phyloP scores from a whole-genome alignment of 2,888 invertebrate species.

The Ctenicera cuprea region DNA sequence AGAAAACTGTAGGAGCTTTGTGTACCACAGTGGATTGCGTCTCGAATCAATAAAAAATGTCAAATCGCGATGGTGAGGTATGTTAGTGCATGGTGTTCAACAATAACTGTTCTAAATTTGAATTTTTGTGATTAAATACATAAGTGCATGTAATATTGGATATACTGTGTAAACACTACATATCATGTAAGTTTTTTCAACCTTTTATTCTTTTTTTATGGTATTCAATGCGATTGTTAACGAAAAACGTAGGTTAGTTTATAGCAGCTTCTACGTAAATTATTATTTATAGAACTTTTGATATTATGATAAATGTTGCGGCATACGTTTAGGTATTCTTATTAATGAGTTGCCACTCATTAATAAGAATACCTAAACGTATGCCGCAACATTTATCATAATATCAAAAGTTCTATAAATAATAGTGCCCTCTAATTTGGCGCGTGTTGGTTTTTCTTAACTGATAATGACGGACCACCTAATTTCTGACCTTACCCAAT shows the following conservation, averaged over 20 bases:
- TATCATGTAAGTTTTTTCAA: not conserved
- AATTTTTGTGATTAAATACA: not conserved
- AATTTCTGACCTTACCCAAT: constrained; percentile 38
- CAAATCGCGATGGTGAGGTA: not conserved
- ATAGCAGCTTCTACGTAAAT: constrained; percentile 9
- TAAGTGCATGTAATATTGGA: not conserved
- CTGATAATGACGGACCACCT: constrained; percentile 18
- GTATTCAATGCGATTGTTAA: not conserved
- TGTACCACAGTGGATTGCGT: not conserved
- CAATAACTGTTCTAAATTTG: not conserved
- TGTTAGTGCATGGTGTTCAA: not conserved
- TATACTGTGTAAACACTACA: not conserved
- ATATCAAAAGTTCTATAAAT: constrained; percentile 14
- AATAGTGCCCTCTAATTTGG: not conserved
- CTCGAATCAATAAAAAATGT: constrained; percentile 18
- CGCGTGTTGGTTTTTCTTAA: not conserved
- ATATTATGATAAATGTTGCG: not conserved
- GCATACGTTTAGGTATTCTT: too few relatives aligned
- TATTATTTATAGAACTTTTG: constrained; percentile 24
- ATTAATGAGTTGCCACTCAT: too few relatives aligned
- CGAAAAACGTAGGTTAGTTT: constrained; percentile 25
- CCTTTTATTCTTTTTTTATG: not conserved
- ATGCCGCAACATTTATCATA: not conserved
- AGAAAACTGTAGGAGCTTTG: too few relatives aligned
- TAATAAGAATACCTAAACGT: too few relatives aligned